Evolutionary conservation across 1,140 invertebrate genomes (phyloP).

Genomic region (Aplysia californica): DNA sequence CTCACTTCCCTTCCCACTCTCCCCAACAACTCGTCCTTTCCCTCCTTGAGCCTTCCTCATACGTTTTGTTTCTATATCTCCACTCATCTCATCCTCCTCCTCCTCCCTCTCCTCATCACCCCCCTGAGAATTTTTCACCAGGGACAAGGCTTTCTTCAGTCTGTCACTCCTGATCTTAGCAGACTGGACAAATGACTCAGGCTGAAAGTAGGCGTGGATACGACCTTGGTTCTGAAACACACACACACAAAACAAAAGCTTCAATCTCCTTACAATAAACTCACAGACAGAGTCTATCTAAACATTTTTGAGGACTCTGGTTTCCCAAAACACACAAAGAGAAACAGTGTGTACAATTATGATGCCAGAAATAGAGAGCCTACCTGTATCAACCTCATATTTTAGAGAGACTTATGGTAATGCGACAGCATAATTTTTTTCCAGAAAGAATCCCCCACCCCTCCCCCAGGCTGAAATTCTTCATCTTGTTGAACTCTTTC

Average conservation of each 20-base stretch:
- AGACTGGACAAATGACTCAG: conserved; percentile 38
- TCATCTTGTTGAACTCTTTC: no score
- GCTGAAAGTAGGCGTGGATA: conserved; percentile 52
- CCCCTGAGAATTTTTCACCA: neutral
- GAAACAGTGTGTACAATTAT: no score
- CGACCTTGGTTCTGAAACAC: conserved; percentile 44
- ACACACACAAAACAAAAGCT: conserved; percentile 1
- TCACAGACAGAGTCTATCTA: no score
- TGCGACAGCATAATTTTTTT: no score
- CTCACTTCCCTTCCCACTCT: neutral
- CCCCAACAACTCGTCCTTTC: neutral
- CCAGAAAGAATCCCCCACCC: no score
- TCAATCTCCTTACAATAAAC: no score
- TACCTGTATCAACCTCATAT: no score
- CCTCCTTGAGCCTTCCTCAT: neutral
- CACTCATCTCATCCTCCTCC: neutral
- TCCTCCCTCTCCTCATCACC: neutral
- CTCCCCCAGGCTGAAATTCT: no score
- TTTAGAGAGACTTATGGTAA: no score
- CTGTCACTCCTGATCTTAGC: conserved; percentile 44
- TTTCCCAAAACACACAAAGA: no score
- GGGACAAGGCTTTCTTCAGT: conserved; percentile 36
- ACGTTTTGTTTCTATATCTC: neutral
- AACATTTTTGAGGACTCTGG: no score
- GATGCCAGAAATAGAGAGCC: no score